Conservation (phyloP, 1,140 invertebrate species). For the Drosophila sproati region DNA sequence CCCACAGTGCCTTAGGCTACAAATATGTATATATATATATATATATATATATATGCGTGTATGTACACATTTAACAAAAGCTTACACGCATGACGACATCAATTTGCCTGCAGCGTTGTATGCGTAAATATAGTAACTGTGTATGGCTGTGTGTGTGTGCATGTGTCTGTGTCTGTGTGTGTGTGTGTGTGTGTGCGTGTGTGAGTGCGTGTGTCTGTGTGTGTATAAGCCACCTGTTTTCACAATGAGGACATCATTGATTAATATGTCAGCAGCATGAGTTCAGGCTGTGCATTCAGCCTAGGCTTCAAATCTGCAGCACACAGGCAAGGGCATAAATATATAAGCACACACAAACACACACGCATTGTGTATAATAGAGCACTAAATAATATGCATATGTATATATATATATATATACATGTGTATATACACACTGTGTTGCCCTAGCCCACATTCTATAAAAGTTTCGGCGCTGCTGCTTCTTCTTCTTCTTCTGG, state of each 20-base stretch:
- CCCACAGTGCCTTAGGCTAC: constrained; percentile 18
- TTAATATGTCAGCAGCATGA: constrained; percentile 71
- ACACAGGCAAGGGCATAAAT: constrained; percentile 27
- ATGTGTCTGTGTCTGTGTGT: constrained; percentile 21
- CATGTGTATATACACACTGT: constrained; percentile 26
- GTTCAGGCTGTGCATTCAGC: constrained; percentile 44
- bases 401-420: constrained; percentile 42
- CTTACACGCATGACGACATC: constrained; percentile 81
- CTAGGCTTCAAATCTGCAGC: constrained; percentile 34
- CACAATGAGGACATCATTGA: constrained; percentile 82
- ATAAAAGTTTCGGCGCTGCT: constrained; percentile 61
- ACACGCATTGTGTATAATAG: constrained; percentile 16
- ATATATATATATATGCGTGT: neutral
- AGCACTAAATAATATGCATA: neutral
- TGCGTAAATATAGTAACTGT: constrained; percentile 18
- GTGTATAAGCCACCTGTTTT: constrained; percentile 75
- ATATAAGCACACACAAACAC: constrained; percentile 21
- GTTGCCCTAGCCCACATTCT: constrained; percentile 61
- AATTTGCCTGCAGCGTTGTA: constrained; percentile 65
- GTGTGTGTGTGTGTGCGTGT: constrained; percentile 11
- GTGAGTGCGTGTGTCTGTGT: constrained; percentile 25
- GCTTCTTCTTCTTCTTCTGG: constrained; percentile 7
- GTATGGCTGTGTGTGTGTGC: constrained; percentile 10
- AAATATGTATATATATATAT: neutral
- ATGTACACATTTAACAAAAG: constrained; percentile 63